phyloP scores from a whole-genome alignment of 2,888 invertebrate species.

The Heliconius sara region DNA sequence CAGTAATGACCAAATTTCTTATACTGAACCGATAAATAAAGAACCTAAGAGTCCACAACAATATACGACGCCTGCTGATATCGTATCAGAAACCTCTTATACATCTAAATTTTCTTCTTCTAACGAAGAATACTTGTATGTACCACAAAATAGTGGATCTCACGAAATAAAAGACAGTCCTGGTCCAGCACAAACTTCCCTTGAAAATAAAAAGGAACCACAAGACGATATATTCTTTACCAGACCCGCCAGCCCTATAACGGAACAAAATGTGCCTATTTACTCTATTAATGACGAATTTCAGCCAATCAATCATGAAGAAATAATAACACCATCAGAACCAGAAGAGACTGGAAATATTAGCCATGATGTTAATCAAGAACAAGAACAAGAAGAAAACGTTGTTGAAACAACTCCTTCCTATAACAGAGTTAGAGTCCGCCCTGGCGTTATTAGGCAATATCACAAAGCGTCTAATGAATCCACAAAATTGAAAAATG shows the following conservation, averaged over 20 bases:
- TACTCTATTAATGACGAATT: slow-evolving; percentile 60
- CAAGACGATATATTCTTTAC: slow-evolving; percentile 54
- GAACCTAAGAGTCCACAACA: slow-evolving; percentile 57
- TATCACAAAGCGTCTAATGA: slow-evolving; percentile 72
- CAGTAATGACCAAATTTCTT: slow-evolving; percentile 69
- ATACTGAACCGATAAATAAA: slow-evolving; percentile 63
- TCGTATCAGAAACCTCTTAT: slow-evolving; percentile 63
- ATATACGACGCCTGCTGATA: slow-evolving; percentile 58
- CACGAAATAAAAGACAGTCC: slow-evolving; percentile 61
- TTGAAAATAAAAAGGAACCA: slow-evolving; percentile 56
- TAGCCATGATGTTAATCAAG: slow-evolving; percentile 54
- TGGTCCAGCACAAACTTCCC: slow-evolving; percentile 60
- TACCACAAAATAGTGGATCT: slow-evolving; percentile 57
- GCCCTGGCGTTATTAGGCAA: slow-evolving; percentile 73
- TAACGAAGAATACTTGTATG: slow-evolving; percentile 62
- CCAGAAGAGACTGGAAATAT: slow-evolving; percentile 41
- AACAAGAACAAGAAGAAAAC: slow-evolving; percentile 65
- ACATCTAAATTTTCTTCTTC: slow-evolving; percentile 59
- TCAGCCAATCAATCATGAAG: slow-evolving; percentile 55
- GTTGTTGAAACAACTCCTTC: slow-evolving; percentile 75
- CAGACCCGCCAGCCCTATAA: slow-evolving; percentile 56
- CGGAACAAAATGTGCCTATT: slow-evolving; percentile 61
- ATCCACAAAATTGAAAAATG: slow-evolving; percentile 63
- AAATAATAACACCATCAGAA: slow-evolving; percentile 30
- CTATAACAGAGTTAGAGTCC: slow-evolving; percentile 73